Evolutionary conservation across 2,113 vertebrate genomes (phyloP).

Genomic region (Entelurus aequoreus): DNA sequence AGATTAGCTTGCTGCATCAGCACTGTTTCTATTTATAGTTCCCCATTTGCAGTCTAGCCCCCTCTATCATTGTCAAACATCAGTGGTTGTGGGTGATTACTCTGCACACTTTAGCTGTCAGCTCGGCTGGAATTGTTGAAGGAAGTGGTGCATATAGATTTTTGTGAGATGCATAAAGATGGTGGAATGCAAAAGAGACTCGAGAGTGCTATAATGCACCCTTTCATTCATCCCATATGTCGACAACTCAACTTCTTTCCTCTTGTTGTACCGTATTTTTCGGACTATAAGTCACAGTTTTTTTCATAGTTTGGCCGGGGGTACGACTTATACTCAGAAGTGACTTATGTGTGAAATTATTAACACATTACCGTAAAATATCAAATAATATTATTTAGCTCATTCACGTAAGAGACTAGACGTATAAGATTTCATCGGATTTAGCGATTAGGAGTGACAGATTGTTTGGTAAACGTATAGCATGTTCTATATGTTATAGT

Average conservation of each 20-base stretch:
- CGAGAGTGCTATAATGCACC: conserved; percentile 13
- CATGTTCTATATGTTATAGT: too few relatives aligned
- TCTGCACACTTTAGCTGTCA: conserved; percentile 39
- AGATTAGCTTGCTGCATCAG: conserved; percentile 15
- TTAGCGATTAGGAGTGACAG: too few relatives aligned
- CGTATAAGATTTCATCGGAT: too few relatives aligned
- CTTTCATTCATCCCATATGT: conserved; percentile 11
- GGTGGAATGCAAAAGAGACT: conserved; percentile 4
- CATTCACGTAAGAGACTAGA: too few relatives aligned
- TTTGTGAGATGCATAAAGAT: conserved; percentile 22
- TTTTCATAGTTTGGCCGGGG: too few relatives aligned
- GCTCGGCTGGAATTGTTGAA: conserved; percentile 17
- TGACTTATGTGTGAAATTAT: too few relatives aligned
- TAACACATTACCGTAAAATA: too few relatives aligned
- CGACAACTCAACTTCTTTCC: conserved; percentile 25
- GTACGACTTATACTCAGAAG: too few relatives aligned
- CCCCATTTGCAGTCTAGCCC: conserved; percentile 26
- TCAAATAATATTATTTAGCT: too few relatives aligned
- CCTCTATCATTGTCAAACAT: conserved; percentile 43
- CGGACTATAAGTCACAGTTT: too few relatives aligned
- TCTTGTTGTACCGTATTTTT: conserved; percentile 23
- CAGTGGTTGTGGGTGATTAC: conserved; percentile 33
- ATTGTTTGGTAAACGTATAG: too few relatives aligned
- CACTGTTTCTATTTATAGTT: conserved; percentile 39
- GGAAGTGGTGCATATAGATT: conserved; percentile 36